Evolutionary conservation across 2,888 invertebrate genomes (phyloP), one percentile per base, ranked within the genome.

Genomic region (Sminthurinus aureus): DNA sequence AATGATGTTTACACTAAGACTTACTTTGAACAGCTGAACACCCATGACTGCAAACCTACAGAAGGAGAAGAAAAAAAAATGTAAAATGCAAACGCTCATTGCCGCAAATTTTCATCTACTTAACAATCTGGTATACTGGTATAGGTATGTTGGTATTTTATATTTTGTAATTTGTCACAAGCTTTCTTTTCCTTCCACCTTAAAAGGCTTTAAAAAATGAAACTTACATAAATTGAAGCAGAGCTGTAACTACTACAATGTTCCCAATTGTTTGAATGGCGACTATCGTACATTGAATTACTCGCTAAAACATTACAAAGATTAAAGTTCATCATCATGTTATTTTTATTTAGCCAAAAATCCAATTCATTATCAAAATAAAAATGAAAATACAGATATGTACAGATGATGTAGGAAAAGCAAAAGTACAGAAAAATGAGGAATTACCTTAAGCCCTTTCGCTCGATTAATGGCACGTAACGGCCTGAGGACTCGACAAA

Each of bases 391-490:
- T 58, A 11, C 52, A 52, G 8, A 11, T 52, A 52, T 15, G 15
- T 58, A 58, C 0, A 18, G 9, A 58, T 73, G 8, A 81, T 51
- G 51, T 20, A 82, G 15, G 58, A 58, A 3, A 58, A 58, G 9
- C 13, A 58, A 58, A 58, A 2, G 24, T 52, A n/a, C 8, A 24
- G 20, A n/a, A n/a, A n/a, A n/a, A n/a, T n/a, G n/a, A n/a, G 64
- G 38, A 20, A 85, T 82, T 89, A 92, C 92, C 91, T 92, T 93
- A 58, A 92, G 90, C 67, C 92, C 93, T 89, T 93, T 93, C 83
- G 93, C 93, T 87, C 93, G 90, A 90, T 93, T 93, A 89, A 93
- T 93, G 86, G 93, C 93, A 87, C 93, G 90, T 66, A 93, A 90
- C 26, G 93, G 93, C 86, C 93, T 90, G 83, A 93, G 90, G 77